phyloP scores from a whole-genome alignment of 1,140 invertebrate species.

The Papilio dardanus region DNA sequence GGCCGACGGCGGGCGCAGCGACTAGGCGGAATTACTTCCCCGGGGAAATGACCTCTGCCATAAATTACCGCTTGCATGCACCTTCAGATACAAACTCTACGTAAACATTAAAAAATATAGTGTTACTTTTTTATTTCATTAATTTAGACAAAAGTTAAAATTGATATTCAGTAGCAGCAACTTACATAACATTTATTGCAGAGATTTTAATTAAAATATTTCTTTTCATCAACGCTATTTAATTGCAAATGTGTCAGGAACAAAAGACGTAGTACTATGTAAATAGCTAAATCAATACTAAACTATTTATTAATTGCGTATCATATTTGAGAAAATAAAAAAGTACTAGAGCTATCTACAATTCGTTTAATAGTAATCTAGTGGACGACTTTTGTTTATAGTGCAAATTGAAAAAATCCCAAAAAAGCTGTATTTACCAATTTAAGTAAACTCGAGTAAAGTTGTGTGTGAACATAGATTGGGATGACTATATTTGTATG shows the following conservation, averaged over 20 bases:
- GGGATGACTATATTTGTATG: constrained; percentile 1
- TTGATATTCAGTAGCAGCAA: too few relatives aligned
- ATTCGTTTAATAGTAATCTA: not conserved
- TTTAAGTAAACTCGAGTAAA: not conserved
- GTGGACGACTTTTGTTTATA: not conserved
- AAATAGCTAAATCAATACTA: too few relatives aligned
- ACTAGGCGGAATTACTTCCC: not conserved
- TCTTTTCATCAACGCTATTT: too few relatives aligned
- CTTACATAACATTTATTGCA: too few relatives aligned
- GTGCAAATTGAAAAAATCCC: not conserved
- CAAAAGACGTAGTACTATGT: too few relatives aligned
- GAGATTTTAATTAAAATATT: too few relatives aligned
- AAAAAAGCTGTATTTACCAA: not conserved
- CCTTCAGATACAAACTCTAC: not conserved
- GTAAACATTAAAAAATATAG: not conserved
- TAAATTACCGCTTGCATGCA: constrained; percentile 8
- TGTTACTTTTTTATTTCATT: not conserved
- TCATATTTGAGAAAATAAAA: too few relatives aligned
- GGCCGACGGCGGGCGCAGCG: not conserved
- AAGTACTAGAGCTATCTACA: not conserved
- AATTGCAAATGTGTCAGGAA: too few relatives aligned
- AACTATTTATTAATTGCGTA: too few relatives aligned
- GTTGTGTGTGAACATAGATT: not conserved
- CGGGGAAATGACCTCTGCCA: not conserved
- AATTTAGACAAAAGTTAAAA: not conserved